phyloP scores from a whole-genome alignment of 2,888 invertebrate genomes.

The Chaitophorus viminalis region DNA sequence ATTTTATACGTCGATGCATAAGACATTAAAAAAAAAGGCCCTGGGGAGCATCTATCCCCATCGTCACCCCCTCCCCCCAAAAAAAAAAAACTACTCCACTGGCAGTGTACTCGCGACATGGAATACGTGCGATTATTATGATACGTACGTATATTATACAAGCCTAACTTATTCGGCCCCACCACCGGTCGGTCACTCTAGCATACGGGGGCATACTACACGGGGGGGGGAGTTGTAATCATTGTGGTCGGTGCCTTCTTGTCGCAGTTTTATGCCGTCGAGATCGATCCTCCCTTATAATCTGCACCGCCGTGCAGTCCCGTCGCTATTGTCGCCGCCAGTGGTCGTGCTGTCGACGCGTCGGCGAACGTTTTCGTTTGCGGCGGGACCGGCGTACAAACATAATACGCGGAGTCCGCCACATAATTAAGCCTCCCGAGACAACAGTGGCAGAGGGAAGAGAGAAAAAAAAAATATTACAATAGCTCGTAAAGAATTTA shows the following conservation, averaged over 20 bases:
- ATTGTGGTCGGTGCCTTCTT: constrained; percentile 60
- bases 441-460: background rate
- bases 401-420: constrained; percentile 24
- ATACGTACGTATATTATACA: background rate
- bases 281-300: constrained; percentile 53
- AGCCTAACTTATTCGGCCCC: constrained; percentile 23
- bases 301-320: constrained; percentile 38
- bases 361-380: background rate
- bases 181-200: background rate
- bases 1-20: no score
- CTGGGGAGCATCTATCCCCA: no score
- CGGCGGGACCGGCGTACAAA: background rate
- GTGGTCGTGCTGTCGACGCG: background rate
- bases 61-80: no score
- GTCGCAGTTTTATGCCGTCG: constrained; percentile 54
- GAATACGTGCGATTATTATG: no score
- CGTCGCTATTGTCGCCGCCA: background rate
- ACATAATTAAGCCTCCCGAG: constrained; percentile 32
- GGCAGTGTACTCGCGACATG: no score
- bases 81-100: no score
- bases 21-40: no score
- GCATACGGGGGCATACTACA: background rate
- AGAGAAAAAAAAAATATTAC: constrained; percentile 30
- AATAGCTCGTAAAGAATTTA: constrained; percentile 41
- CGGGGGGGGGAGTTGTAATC: constrained; percentile 35